Evolutionary conservation across 2,888 invertebrate genomes (phyloP).

Genomic region (Adela reaumurella): DNA sequence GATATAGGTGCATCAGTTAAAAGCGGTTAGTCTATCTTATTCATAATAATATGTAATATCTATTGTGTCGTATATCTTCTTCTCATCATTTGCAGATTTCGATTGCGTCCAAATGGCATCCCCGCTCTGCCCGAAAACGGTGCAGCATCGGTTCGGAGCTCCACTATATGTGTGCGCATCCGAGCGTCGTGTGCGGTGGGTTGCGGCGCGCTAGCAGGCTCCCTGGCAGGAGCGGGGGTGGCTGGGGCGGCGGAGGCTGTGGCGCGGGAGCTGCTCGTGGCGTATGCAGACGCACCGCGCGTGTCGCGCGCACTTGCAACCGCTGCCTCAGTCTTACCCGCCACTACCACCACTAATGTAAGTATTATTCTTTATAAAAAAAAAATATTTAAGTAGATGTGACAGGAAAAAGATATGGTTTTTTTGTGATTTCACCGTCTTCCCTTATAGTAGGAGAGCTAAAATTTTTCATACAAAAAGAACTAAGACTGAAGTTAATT

Average conservation of each 20-base stretch:
- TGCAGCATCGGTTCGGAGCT: slow-evolving; percentile 35
- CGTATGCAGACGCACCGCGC: slow-evolving; percentile 48
- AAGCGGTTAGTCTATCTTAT: too few species aligned
- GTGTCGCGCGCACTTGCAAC: slow-evolving; percentile 50
- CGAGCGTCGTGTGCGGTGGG: slow-evolving; percentile 14
- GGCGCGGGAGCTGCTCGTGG: slow-evolving; percentile 42
- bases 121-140: slow-evolving; percentile 48
- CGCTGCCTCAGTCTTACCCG: slow-evolving; percentile 34
- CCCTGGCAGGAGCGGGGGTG: slow-evolving; percentile 31
- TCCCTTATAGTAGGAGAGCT: too few species aligned
- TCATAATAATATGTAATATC: too few species aligned
- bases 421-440: too few species aligned
- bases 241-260: slow-evolving; percentile 37
- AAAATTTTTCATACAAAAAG: too few species aligned
- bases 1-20: too few species aligned
- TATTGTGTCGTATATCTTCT: too few species aligned
- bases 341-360: background rate
- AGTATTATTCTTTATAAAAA: too few species aligned
- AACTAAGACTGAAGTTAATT: too few species aligned
- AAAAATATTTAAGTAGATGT: too few species aligned
- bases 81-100: slow-evolving; percentile 53
- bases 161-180: slow-evolving; percentile 13
- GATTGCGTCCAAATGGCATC: slow-evolving; percentile 44
- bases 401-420: too few species aligned
- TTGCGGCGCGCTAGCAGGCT: slow-evolving; percentile 28